A percentile compares a stretch with the other conserved stretches of the same genome.
Conservation (phyloP, 2,113 vertebrate genomes). For the Semnornis frantzii region DNA sequence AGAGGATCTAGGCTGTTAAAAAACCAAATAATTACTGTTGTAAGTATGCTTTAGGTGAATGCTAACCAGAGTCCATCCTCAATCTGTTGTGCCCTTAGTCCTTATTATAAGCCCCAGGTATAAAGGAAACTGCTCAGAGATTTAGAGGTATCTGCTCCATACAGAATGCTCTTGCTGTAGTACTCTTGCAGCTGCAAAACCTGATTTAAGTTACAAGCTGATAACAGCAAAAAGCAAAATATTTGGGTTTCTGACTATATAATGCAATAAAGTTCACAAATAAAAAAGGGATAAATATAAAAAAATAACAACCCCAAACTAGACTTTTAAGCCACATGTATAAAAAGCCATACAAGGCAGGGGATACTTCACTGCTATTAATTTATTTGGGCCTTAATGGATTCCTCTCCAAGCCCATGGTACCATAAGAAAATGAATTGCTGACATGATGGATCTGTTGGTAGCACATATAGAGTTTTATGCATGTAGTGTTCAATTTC, state of each 20-base stretch:
- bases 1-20: background rate
- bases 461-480: conserved; percentile 41
- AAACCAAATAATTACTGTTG: background rate
- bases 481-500: conserved; percentile 39
- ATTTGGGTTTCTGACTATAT: background rate
- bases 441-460: conserved; percentile 55
- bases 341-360: background rate
- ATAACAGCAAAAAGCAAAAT: background rate
- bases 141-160: background rate
- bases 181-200: background rate
- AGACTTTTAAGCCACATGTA: background rate
- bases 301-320: background rate
- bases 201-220: background rate
- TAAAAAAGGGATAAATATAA: background rate
- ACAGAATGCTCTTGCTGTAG: background rate
- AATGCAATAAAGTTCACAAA: background rate
- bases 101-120: background rate
- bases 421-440: conserved; percentile 59
- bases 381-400: conserved; percentile 43
- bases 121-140: background rate
- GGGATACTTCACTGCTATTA: background rate
- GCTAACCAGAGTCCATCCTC: background rate
- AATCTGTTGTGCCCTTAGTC: background rate
- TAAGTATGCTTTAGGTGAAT: background rate
- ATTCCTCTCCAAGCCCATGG: conserved; percentile 25